phyloP scores from a whole-genome alignment of 2,888 invertebrate species.

The Melanostoma mellinum region DNA sequence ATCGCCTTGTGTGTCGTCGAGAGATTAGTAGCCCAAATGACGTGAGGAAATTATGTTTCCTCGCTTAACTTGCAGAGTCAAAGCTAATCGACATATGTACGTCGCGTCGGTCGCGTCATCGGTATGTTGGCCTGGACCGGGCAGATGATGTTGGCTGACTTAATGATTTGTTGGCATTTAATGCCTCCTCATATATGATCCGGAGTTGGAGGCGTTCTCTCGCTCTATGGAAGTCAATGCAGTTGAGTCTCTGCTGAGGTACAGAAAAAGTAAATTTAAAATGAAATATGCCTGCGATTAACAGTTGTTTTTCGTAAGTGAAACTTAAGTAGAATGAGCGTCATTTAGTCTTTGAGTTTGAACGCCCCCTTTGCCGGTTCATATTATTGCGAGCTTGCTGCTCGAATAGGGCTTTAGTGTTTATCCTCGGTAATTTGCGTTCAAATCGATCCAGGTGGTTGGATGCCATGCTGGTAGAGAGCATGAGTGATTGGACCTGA shows the following conservation, averaged over 20 bases:
- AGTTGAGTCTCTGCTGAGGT: conserved; percentile 19
- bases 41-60: conserved; percentile 43
- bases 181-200: conserved; percentile 62
- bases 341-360: conserved; percentile 65
- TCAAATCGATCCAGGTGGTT: conserved; percentile 70
- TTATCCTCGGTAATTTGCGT: conserved; percentile 67
- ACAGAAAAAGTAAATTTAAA: conserved; percentile 63
- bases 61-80: neutral
- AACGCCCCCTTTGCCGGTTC: conserved; percentile 24
- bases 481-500: conserved; percentile 58
- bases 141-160: conserved; percentile 60
- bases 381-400: conserved; percentile 1
- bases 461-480: conserved; percentile 32
- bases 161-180: conserved; percentile 73
- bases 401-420: conserved; percentile 32
- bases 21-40: conserved; percentile 46
- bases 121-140: neutral
- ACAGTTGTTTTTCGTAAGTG: conserved; percentile 73
- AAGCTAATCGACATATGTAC: conserved; percentile 59
- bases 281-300: conserved; percentile 72
- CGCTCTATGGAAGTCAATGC: conserved; percentile 21
- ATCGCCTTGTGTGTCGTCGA: conserved; percentile 41
- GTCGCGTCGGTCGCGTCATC: no score
- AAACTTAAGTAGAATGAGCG: conserved; percentile 73
- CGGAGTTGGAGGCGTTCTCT: conserved; percentile 69